Conservation (phyloP, 2,797 vertebrate genomes). For the Labroides dimidiatus region DNA sequence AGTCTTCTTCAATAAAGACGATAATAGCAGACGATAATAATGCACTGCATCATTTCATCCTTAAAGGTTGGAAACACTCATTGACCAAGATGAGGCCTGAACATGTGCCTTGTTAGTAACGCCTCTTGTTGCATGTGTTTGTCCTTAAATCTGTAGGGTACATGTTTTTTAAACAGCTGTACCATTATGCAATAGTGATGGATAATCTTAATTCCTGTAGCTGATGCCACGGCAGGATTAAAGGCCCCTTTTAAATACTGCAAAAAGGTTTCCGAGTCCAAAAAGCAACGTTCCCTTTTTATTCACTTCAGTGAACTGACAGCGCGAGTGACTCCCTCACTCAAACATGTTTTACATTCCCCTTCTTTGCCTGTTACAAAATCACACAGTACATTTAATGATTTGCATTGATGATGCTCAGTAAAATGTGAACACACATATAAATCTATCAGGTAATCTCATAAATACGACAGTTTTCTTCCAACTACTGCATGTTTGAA, state of each 20-base stretch:
- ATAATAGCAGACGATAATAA: too few relatives aligned
- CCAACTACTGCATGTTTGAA: conserved; percentile 23
- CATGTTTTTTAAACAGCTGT: not conserved
- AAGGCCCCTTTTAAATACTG: conserved; percentile 5
- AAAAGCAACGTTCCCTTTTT: conserved; percentile 1
- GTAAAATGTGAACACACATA: conserved; percentile 1
- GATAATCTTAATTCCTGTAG: conserved; percentile 4
- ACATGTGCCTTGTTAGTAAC: not conserved
- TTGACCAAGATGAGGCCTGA: conserved; percentile 37
- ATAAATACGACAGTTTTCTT: conserved; percentile 12
- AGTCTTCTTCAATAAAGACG: too few relatives aligned
- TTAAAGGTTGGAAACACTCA: conserved; percentile 30
- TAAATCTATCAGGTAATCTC: conserved; percentile 4
- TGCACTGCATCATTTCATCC: not conserved
- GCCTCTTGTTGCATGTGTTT: conserved; percentile 6
- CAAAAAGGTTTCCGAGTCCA: not conserved
- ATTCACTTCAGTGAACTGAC: not conserved
- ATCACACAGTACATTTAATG: conserved; percentile 7
- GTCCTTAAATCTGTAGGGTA: not conserved
- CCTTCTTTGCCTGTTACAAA: conserved; percentile 11
- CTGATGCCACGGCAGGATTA: conserved; percentile 2
- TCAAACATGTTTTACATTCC: not conserved
- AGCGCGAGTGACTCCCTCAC: not conserved
- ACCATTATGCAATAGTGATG: not conserved
- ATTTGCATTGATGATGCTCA: conserved; percentile 37